Evolutionary conservation across 2,797 vertebrate species (phyloP).

Genomic region (Sebastes melanostomus): DNA sequence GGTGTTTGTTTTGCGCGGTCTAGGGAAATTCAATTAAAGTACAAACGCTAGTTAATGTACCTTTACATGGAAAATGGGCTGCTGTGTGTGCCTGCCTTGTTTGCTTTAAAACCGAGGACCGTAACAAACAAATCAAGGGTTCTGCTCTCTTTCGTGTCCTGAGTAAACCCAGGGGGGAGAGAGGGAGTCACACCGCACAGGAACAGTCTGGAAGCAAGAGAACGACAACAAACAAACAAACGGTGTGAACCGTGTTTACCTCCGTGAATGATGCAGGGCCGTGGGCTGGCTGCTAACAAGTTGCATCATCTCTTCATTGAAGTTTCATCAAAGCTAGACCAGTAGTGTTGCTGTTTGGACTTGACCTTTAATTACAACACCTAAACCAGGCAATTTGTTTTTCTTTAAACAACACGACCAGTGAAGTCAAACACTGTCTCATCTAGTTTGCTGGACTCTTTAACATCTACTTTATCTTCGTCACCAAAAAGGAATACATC

Average conservation of each 20-base stretch:
- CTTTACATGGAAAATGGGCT: conserved; percentile 27
- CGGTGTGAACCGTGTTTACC: conserved; percentile 15
- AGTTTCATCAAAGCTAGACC: conserved; percentile 32
- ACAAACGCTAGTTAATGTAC: conserved; percentile 40
- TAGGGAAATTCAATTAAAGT: conserved; percentile 46
- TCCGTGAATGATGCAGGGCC: conserved; percentile 12
- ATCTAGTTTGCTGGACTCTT: background rate
- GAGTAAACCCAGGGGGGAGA: conserved; percentile 24
- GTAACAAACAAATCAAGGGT: conserved; percentile 39
- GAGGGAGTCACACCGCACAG: conserved; percentile 2
- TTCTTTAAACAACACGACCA: background rate
- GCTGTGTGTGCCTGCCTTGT: background rate
- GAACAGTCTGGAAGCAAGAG: conserved; percentile 23
- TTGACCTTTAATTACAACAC: background rate
- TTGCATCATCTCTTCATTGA: conserved; percentile 38
- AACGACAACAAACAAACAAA: conserved; percentile 27
- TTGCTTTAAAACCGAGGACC: conserved; percentile 22
- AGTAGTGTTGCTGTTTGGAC: background rate
- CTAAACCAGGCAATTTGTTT: background rate
- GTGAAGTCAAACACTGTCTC: background rate
- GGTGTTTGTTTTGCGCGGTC: background rate
- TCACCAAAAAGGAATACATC: background rate
- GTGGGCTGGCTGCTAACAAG: conserved; percentile 1
- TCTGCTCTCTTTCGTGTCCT: conserved; percentile 30
- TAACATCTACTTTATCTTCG: background rate